phyloP scores from a whole-genome alignment of 2,797 vertebrate genomes.

The Anguilla marmorata region DNA sequence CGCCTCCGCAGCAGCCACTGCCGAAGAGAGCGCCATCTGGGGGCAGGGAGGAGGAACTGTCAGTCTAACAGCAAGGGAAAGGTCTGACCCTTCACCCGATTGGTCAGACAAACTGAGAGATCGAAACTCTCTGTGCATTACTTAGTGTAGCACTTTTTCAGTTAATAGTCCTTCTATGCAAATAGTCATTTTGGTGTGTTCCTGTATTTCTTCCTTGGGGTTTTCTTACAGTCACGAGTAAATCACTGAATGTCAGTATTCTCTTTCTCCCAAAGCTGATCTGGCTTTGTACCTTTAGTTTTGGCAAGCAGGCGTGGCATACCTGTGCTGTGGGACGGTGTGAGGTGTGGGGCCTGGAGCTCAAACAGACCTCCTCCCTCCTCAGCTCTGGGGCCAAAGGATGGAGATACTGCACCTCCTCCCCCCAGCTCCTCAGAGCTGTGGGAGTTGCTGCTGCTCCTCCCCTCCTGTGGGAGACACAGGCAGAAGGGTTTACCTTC shows the following conservation, averaged over 20 bases:
- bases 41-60: constrained; percentile 53
- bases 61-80: not conserved
- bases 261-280: not conserved
- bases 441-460: constrained; percentile 63
- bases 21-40: constrained; percentile 59
- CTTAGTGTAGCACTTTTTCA: not conserved
- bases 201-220: not conserved
- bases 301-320: not conserved
- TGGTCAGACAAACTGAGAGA: not conserved
- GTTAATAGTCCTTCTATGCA: not conserved
- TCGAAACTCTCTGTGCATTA: not conserved
- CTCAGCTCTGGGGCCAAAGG: constrained; percentile 52
- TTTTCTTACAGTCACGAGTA: not conserved
- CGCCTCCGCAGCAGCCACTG: constrained; percentile 54
- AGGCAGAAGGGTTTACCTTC: not conserved
- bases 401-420: constrained; percentile 45
- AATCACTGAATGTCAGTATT: not conserved
- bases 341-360: constrained; percentile 50
- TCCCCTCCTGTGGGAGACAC: constrained; percentile 54
- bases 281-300: not conserved
- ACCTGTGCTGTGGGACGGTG: constrained; percentile 67
- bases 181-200: not conserved
- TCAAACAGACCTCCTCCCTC: constrained; percentile 51
- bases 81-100: not conserved
- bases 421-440: constrained; percentile 65